These are phyloP conservation scores for Melinopterus prodromus DNA, from an alignment of 2,888 invertebrate genomes.

Conservation along the genomic window DNA sequence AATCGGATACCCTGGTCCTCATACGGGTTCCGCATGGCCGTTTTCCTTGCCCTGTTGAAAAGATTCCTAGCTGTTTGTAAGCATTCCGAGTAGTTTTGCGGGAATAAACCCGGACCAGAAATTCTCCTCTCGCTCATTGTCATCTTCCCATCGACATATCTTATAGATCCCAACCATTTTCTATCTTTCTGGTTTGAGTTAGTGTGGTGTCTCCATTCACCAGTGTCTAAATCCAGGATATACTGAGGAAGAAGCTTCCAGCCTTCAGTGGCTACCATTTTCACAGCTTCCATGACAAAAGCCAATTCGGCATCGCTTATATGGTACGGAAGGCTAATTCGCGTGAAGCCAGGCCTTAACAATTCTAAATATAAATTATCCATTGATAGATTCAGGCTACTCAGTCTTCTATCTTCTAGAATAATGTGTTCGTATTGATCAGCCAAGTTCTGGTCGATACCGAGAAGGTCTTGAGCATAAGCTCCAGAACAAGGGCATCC, in stretches of 20 bases:
- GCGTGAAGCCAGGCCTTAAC: slow-evolving; percentile 84
- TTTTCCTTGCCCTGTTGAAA: slow-evolving; percentile 79
- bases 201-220: slow-evolving; percentile 88
- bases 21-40: slow-evolving; percentile 76
- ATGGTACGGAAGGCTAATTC: slow-evolving; percentile 87
- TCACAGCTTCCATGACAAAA: slow-evolving; percentile 83
- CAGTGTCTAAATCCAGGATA: slow-evolving; percentile 85
- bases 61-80: slow-evolving; percentile 80
- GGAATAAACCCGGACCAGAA: slow-evolving; percentile 76
- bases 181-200: slow-evolving; percentile 82
- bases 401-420: slow-evolving; percentile 67
- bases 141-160: slow-evolving; percentile 75
- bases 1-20: slow-evolving; percentile 80
- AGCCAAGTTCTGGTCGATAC: slow-evolving; percentile 80
- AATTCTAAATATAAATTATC: slow-evolving; percentile 70
- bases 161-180: slow-evolving; percentile 81
- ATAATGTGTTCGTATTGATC: slow-evolving; percentile 78
- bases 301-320: slow-evolving; percentile 81
- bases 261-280: slow-evolving; percentile 87
- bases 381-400: slow-evolving; percentile 56
- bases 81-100: slow-evolving; percentile 79
- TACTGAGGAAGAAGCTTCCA: slow-evolving; percentile 92
- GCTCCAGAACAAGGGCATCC: slow-evolving; percentile 84
- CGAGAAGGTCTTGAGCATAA: slow-evolving; percentile 85
- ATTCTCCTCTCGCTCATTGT: slow-evolving; percentile 74